Evolutionary conservation across 35 echinoderm and acorn worm genomes (phyloP).

Genomic region (Ptychodera flava): DNA sequence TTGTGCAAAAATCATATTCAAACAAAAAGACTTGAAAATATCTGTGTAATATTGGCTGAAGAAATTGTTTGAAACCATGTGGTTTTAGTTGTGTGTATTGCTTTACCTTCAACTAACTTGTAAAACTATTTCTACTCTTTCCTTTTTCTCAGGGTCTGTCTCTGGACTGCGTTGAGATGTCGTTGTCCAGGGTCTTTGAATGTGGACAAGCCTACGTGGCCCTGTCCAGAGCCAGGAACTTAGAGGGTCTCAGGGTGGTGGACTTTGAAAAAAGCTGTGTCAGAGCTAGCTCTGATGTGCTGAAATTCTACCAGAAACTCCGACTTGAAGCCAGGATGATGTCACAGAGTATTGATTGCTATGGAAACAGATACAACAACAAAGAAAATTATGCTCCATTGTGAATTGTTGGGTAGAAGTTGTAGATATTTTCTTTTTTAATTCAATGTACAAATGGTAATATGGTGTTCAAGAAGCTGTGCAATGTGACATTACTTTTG

Average conservation of each 20-base stretch:
- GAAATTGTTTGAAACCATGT: too few species aligned
- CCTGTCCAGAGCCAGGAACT: conserved; percentile 73
- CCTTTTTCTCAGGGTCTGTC: conserved; percentile 73
- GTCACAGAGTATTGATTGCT: not conserved
- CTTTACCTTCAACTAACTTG: not conserved
- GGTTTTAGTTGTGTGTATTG: too few species aligned
- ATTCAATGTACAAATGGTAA: not conserved
- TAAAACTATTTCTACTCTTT: not conserved
- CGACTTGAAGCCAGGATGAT: not conserved
- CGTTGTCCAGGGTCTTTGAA: conserved; percentile 87
- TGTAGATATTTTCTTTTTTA: not conserved
- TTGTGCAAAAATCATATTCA: too few species aligned
- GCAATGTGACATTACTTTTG: not conserved
- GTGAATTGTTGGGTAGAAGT: not conserved
- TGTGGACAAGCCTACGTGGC: conserved; percentile 97
- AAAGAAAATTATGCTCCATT: not conserved
- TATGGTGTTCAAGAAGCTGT: not conserved
- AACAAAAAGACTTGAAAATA: too few species aligned
- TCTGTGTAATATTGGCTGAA: too few species aligned
- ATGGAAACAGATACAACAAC: not conserved
- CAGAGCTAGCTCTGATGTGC: conserved; percentile 75
- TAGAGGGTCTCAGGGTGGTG: conserved; percentile 78
- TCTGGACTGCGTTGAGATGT: conserved; percentile 96
- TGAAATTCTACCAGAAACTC: conserved; percentile 65
- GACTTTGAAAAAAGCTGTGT: conserved; percentile 89